Evolutionary conservation across 2,113 vertebrate genomes (phyloP), one percentile per base, ranked within the genome.

Genomic region (Peromyscus maniculatus): DNA sequence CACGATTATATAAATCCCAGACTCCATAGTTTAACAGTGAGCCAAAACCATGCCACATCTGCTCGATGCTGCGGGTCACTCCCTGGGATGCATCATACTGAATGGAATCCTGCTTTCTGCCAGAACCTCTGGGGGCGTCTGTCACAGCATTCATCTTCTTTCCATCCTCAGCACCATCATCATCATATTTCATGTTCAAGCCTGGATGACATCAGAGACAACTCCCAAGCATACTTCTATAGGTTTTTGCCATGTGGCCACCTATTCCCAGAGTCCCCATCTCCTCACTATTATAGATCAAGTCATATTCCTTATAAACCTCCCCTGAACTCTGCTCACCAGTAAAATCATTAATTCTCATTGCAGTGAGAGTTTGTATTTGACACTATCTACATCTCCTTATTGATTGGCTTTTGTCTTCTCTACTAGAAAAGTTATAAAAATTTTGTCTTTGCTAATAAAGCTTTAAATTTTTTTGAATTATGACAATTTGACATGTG

Each of bases 21-120:
- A 91, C 71, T 80, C 89, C 86, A 83, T 69, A 91, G 88, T 91
- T 94, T 52, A 91, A 49, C 86, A 79, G 69, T 52, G 74, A 97
- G 96, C 87, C 96, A 97, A 97, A 96, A 97, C 87, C 57, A 96
- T 96, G 91, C 93, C 96, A 95, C 96, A 97, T 95, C 92, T 96
- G 89, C 71, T 55, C 80, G 75, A 94, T 92, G 91, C 93, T 97
- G 96, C 88, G 69, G 94, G 89, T 96, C 91, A 57, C 95, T 95
- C 87, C 82, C 93, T 95, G 96, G 93, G 94, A 96, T 83, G 83
- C 89, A 79, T 98, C 97, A 97, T 97, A 97, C 91, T 31, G 91
- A 97, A 95, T 93, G 97, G 98, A 98, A 97, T 97, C 94, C 94
- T 79, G 87, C 52, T 96, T 96, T 95, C 95, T 96, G 97, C 97